These are phyloP conservation scores for Drosophila kanapiae DNA, from an alignment of 1,140 invertebrate species.

Conservation along the genomic window DNA sequence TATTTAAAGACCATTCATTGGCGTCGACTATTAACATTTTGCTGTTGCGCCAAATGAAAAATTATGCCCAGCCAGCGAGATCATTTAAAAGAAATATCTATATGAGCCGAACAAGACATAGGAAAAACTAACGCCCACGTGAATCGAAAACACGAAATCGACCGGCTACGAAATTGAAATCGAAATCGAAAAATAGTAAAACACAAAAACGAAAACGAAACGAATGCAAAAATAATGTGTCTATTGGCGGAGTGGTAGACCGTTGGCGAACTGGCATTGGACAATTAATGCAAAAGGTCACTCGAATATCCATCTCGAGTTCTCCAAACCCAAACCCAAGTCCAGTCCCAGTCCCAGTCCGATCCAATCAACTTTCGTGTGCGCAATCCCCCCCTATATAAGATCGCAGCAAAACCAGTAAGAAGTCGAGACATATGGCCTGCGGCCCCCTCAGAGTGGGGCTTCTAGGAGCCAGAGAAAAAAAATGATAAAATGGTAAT, in stretches of 20 bases:
- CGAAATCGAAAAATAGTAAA: slow-evolving; percentile 28
- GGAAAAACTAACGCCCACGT: slow-evolving; percentile 63
- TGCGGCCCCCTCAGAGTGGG: slow-evolving; percentile 27
- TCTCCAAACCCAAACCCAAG: slow-evolving; percentile 2
- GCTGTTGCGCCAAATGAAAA: slow-evolving; percentile 44
- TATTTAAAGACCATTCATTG: slow-evolving; percentile 22
- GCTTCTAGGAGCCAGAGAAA: slow-evolving; percentile 19
- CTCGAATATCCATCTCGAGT: slow-evolving; percentile 36
- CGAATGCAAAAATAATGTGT: slow-evolving; percentile 46
- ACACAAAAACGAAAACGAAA: slow-evolving; percentile 36
- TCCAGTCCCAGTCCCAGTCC: neutral
- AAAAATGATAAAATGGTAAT: slow-evolving; percentile 17
- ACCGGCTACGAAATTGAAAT: slow-evolving; percentile 26
- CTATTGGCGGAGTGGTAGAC: slow-evolving; percentile 26
- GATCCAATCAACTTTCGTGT: slow-evolving; percentile 1
- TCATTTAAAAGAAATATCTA: slow-evolving; percentile 44
- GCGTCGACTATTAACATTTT: slow-evolving; percentile 50
- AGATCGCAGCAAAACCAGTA: slow-evolving; percentile 22
- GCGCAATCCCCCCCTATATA: neutral
- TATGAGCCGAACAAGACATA: slow-evolving; percentile 37
- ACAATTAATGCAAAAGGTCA: slow-evolving; percentile 80
- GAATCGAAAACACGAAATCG: slow-evolving; percentile 44
- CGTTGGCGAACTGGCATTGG: slow-evolving; percentile 22
- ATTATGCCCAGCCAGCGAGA: slow-evolving; percentile 40
- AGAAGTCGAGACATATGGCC: slow-evolving; percentile 50